Evolutionary conservation across 2,797 vertebrate genomes (phyloP).

Genomic region (Graptemys geographica): DNA sequence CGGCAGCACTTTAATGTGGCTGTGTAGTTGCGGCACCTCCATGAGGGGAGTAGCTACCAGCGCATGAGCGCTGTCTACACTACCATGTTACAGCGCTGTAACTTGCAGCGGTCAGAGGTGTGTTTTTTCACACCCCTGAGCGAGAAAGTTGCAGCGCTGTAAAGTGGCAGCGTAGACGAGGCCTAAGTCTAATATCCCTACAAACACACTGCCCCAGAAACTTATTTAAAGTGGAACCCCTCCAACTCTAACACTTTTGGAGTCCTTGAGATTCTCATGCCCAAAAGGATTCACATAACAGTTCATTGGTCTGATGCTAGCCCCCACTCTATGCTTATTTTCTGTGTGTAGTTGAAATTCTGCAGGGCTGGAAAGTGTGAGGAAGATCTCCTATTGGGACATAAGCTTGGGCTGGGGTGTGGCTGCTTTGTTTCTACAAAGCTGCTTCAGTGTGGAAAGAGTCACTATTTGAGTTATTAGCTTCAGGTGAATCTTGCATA

Average conservation of each 20-base stretch:
- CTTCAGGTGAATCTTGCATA: not conserved
- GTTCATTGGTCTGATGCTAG: not conserved
- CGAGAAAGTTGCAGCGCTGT: no score
- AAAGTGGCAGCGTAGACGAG: no score
- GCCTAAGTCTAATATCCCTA: not conserved
- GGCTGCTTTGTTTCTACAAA: not conserved
- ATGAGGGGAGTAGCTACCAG: no score
- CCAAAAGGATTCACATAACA: not conserved
- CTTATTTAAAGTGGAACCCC: not conserved
- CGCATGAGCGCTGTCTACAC: no score
- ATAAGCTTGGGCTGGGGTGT: fast-evolving
- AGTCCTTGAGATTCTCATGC: not conserved
- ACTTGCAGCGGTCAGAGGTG: no score
- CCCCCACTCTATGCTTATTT: fast-evolving
- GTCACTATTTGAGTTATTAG: not conserved
- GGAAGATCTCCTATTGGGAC: fast-evolving
- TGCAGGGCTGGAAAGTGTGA: not conserved
- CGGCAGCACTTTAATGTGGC: no score
- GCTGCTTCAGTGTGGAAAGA: not conserved
- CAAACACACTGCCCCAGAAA: not conserved
- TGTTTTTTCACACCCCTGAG: no score
- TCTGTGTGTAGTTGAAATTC: not conserved
- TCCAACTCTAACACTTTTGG: not conserved
- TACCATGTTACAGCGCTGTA: no score
- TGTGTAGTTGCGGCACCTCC: no score